Evolutionary conservation across 2,113 vertebrate species (phyloP).

Genomic region (Nothobranchius furzeri): DNA sequence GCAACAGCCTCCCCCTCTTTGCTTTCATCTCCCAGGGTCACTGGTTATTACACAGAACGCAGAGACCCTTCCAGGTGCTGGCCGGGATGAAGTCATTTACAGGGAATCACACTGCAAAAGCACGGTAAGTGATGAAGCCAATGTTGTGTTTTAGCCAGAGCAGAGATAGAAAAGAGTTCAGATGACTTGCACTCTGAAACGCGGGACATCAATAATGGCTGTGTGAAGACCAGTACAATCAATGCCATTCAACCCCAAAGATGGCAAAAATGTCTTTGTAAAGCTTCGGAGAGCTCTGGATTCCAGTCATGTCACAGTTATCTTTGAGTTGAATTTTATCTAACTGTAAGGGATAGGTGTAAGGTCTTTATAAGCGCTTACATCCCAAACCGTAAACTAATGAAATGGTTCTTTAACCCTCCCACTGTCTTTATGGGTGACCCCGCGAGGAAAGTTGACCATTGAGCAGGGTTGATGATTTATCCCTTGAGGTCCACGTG

Average conservation of each 20-base stretch:
- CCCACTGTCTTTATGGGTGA: too few relatives aligned
- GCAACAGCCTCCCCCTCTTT: constrained; percentile 23
- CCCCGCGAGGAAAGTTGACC: too few relatives aligned
- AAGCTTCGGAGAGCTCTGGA: not conserved
- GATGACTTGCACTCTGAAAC: constrained; percentile 24
- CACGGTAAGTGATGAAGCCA: constrained; percentile 51
- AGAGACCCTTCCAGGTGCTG: constrained; percentile 15
- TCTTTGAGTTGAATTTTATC: not conserved
- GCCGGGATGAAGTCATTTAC: constrained; percentile 21
- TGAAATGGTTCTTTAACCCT: too few relatives aligned
- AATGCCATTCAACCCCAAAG: constrained; percentile 18
- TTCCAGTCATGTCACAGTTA: not conserved
- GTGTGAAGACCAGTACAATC: constrained; percentile 14
- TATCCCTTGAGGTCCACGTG: too few relatives aligned
- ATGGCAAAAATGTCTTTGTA: constrained; percentile 6
- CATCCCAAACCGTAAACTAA: too few relatives aligned
- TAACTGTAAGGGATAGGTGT: not conserved
- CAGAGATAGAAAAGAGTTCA: constrained; percentile 6
- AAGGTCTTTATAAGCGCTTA: too few relatives aligned
- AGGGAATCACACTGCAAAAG: constrained; percentile 32
- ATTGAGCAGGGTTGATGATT: too few relatives aligned
- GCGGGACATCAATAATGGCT: not conserved
- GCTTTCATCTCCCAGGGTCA: constrained; percentile 19
- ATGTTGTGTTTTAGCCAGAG: constrained; percentile 18
- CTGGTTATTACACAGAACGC: constrained; percentile 39